phyloP scores from a whole-genome alignment of 2,888 invertebrate genomes.

The Leptinotarsa peninsularis region DNA sequence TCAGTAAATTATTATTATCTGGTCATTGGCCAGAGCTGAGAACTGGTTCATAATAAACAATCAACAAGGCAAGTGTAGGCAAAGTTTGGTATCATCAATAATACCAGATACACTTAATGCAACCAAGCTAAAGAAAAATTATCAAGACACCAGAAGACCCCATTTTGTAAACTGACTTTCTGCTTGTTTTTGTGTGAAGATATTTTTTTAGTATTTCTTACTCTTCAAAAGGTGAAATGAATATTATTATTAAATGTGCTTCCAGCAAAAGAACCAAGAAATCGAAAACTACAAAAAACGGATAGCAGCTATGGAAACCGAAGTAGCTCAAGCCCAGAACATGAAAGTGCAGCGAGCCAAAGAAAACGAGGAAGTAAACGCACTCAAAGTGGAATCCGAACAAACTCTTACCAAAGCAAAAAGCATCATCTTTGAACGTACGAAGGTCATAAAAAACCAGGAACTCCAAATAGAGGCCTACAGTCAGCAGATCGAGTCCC shows the following conservation, averaged over 20 bases:
- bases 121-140: too few relatives aligned
- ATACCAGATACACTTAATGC: too few relatives aligned
- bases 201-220: too few relatives aligned
- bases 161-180: too few relatives aligned
- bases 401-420: conserved; percentile 76
- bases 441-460: conserved; percentile 81
- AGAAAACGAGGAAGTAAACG: conserved; percentile 60
- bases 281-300: conserved; percentile 49
- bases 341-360: conserved; percentile 54
- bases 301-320: conserved; percentile 58
- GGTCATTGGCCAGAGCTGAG: too few relatives aligned
- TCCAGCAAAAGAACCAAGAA: conserved; percentile 55
- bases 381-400: conserved; percentile 65
- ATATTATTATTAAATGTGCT: conserved; percentile 9
- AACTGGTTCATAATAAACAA: too few relatives aligned
- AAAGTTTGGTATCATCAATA: too few relatives aligned
- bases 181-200: too few relatives aligned
- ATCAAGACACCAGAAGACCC: too few relatives aligned
- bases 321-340: conserved; percentile 59
- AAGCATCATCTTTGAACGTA: conserved; percentile 80
- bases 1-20: too few relatives aligned
- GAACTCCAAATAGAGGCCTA: conserved; percentile 82
- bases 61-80: too few relatives aligned
- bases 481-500: conserved; percentile 77
- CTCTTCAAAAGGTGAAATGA: too few relatives aligned